A percentile compares a stretch with the other conserved stretches of the same genome.
Conservation (phyloP, 2,113 vertebrate species). For the Gymnocephalus cernua region DNA sequence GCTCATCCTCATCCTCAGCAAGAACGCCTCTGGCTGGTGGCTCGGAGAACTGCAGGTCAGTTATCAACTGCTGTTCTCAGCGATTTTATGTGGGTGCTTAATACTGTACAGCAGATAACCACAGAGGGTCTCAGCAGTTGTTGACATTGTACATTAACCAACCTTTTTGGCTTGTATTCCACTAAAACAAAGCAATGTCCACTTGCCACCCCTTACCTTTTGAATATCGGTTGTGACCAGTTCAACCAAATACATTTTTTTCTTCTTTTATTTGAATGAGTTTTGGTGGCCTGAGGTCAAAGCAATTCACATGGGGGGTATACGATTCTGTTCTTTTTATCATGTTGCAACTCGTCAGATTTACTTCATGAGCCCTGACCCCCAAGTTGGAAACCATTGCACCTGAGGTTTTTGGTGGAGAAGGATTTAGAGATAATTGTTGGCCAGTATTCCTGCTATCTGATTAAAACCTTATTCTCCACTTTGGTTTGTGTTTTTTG, state of each 20-base stretch:
- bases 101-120: background rate
- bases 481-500: conserved; percentile 29
- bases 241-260: background rate
- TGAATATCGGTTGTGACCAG: background rate
- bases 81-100: background rate
- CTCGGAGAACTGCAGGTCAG: conserved; percentile 96
- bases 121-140: background rate
- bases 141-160: background rate
- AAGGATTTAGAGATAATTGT: background rate
- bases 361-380: too few species aligned
- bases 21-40: conserved; percentile 96
- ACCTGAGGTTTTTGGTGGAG: background rate
- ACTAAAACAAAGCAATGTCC: background rate
- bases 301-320: background rate
- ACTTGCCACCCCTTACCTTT: background rate
- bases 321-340: background rate
- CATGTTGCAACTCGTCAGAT: too few species aligned
- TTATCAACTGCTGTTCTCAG: background rate
- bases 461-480: conserved; percentile 7
- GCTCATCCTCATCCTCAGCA: conserved; percentile 93
- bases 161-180: background rate
- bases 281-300: background rate
- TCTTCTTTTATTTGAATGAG: background rate
- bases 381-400: background rate
- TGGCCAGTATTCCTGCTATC: background rate